phyloP scores from a whole-genome alignment of 1,140 invertebrate genomes.

The Cherax destructor region DNA sequence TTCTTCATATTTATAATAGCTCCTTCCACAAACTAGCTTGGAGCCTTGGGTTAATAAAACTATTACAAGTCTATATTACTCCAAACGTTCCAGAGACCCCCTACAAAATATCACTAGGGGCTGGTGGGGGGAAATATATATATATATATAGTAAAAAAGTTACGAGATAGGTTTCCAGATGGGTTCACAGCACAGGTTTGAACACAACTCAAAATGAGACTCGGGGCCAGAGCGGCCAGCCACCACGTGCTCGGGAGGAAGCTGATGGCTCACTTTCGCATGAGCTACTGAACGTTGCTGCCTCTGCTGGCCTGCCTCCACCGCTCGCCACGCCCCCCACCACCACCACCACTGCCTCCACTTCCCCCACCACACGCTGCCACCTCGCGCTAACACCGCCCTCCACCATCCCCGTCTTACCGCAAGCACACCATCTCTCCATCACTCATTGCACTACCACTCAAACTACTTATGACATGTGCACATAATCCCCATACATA shows the following conservation, averaged over 20 bases:
- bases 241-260: neutral
- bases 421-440: too few species aligned
- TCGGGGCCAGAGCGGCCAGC: neutral
- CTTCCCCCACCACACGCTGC: neutral
- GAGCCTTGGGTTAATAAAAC: too few species aligned
- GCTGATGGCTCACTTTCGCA: conserved; percentile 1
- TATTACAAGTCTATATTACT: too few species aligned
- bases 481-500: too few species aligned
- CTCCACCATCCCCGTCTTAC: neutral
- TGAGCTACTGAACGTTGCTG: neutral
- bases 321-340: neutral
- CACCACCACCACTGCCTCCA: too few species aligned
- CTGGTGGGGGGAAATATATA: neutral
- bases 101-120: too few species aligned
- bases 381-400: neutral
- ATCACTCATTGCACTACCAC: too few species aligned
- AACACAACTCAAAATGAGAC: neutral
- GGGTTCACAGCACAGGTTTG: neutral
- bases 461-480: too few species aligned
- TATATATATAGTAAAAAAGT: neutral
- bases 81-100: too few species aligned
- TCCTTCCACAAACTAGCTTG: too few species aligned
- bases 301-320: neutral
- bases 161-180: neutral
- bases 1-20: too few species aligned